Conservation (phyloP, 2,113 vertebrate species). For the Phainopepla nitens region DNA sequence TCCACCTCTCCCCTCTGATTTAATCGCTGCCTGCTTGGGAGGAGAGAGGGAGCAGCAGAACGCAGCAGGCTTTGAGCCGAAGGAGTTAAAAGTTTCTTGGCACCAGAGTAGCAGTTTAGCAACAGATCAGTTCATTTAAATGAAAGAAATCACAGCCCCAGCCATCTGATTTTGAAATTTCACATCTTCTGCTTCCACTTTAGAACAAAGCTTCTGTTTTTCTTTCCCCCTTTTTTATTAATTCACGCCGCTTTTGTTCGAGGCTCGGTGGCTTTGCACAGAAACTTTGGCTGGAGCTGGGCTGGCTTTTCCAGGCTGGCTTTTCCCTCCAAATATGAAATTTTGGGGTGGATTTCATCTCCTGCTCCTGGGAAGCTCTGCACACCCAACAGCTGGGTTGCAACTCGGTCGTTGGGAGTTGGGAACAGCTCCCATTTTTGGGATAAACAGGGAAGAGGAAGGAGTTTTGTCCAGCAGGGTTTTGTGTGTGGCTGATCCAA, state of each 20-base stretch:
- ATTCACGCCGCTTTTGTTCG: neutral
- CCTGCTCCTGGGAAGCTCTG: neutral
- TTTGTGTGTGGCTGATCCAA: rapidly evolving
- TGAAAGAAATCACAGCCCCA: conserved; percentile 75
- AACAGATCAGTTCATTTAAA: conserved; percentile 82
- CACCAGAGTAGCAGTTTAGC: conserved; percentile 69
- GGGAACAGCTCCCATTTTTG: neutral
- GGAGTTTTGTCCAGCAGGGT: neutral
- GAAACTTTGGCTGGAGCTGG: neutral
- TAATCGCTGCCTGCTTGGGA: neutral
- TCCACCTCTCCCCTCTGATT: conserved; percentile 40
- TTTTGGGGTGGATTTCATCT: neutral
- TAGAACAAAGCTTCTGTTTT: conserved; percentile 50
- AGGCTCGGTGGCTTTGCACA: neutral
- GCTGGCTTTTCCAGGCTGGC: neutral
- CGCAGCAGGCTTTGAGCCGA: neutral
- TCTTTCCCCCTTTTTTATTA: neutral
- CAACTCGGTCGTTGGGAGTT: neutral
- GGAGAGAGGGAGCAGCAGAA: neutral
- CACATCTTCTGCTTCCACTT: conserved; percentile 41
- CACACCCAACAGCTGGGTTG: neutral
- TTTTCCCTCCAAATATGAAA: neutral
- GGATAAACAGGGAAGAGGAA: neutral
- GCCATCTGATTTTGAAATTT: conserved; percentile 70
- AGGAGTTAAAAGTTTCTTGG: conserved; percentile 74